Conservation (phyloP, 2,888 invertebrate genomes). For the Ommatoiulus sabulosus region DNA sequence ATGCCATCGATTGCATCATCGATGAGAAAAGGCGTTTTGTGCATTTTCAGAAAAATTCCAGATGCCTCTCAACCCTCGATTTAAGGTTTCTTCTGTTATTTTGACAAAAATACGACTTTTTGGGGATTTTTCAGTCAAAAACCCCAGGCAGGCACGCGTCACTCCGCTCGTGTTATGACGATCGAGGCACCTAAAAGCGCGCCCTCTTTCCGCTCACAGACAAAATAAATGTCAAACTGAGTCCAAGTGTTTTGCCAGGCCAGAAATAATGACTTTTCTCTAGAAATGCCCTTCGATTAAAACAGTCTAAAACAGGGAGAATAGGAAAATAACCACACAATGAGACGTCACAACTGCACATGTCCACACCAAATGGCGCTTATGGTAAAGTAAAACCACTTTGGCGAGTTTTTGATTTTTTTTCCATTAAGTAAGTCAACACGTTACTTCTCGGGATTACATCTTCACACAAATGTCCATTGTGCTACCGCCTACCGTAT, state of each 20-base stretch:
- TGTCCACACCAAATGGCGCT: neutral
- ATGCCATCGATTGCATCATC: too few species aligned
- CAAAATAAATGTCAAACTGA: neutral
- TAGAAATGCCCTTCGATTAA: neutral
- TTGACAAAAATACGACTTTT: neutral
- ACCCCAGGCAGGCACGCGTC: too few species aligned
- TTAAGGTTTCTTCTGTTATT: neutral
- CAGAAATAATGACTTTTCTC: neutral
- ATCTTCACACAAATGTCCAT: too few species aligned
- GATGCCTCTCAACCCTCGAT: neutral
- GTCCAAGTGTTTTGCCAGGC: neutral
- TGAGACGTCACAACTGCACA: neutral
- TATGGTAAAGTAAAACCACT: neutral
- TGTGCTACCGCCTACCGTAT: too few species aligned
- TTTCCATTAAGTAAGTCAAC: too few species aligned
- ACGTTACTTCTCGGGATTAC: too few species aligned
- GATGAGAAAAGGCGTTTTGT: neutral
- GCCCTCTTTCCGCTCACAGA: neutral
- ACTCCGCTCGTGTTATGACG: neutral
- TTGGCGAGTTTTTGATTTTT: too few species aligned
- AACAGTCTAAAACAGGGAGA: neutral
- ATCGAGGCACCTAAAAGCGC: neutral
- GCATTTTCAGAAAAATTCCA: neutral
- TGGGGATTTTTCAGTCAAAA: neutral
- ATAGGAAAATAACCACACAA: neutral